Base-by-base conservation (phyloP, 2,888 invertebrate species). In the Liodrosophila aerea region DNA sequence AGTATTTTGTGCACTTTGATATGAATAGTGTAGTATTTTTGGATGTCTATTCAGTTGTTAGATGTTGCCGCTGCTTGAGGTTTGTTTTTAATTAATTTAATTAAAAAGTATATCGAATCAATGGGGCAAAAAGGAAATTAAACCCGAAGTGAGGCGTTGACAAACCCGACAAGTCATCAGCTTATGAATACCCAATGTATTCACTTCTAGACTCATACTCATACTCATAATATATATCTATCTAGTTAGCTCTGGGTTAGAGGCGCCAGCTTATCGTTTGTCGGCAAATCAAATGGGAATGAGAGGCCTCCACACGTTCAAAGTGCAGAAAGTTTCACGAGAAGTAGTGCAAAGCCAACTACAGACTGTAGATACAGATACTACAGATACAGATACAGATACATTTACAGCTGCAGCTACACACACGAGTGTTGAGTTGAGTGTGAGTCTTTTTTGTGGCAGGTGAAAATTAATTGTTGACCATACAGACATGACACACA, bases 241-340 rank as follows among this genome's bases (percentile, higher is more conserved):
- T 1, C 8, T 5, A n/a, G n/a, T n/a, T n/a, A n/a, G n/a, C n/a
- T n/a, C n/a, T n/a, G n/a, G n/a, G n/a, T n/a, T n/a, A n/a, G 5
- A 18, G 81, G 66, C 82, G 84, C 77, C 84, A 51, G 45, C 77
- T 84, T 84, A 77, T 77, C 77, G 60, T 27, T 18, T 46, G 63
- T 51, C 76, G 72, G 72, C 50, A 50, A 60, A 50, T 74, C 75
- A 60, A 76, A 54, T 56, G 13, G 54, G 53, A 61, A 16, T 16
- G 51, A 43, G 15, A 43, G 15, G 31, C 39, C 2, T 16, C 27
- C n/a, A 16, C n/a, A 16, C 39, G 83, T 64, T 53, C 77, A 84
- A 77, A 77, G 84, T 77, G 77, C 77, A 77, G 58, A 76, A 77
- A 71, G 47, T 51, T 29, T 43, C 22, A 12, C n/a, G 33, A 51